Evolutionary conservation across 2,888 invertebrate genomes (phyloP).

Genomic region (Caenorhabditis sp.): DNA sequence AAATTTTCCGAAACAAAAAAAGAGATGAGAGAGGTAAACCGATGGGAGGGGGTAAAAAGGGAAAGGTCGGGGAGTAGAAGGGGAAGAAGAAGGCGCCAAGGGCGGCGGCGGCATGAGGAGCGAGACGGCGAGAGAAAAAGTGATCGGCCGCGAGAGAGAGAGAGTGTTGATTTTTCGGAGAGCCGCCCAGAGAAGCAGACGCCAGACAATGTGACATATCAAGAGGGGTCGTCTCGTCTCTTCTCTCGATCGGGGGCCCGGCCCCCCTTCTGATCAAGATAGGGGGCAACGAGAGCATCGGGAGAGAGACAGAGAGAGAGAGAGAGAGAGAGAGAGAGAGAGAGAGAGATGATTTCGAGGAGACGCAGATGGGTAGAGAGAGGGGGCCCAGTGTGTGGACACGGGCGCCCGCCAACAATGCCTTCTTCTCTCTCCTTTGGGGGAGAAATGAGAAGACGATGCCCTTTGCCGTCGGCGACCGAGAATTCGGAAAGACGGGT

Average conservation of each 20-base stretch:
- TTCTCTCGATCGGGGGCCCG: conserved; percentile 5
- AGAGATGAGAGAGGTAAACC: conserved; percentile 6
- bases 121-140: neutral
- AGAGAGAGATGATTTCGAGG: neutral
- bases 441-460: neutral
- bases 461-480: too few species aligned
- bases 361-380: neutral
- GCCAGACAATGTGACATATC: conserved; percentile 57
- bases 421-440: neutral
- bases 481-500: too few species aligned
- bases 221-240: conserved; percentile 41
- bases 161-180: neutral
- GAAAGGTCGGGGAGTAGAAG: neutral
- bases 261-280: conserved; percentile 15
- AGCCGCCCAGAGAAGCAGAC: conserved; percentile 28
- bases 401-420: conserved; percentile 12
- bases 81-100: too few species aligned
- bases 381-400: neutral
- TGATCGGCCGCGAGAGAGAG: neutral
- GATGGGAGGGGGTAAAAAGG: neutral
- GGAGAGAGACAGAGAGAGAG: neutral
- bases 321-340: neutral
- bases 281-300: too few species aligned
- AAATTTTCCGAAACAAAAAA: neutral
- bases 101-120: too few species aligned